Conservation (phyloP, 2,113 vertebrate genomes). For the Scomber japonicus region DNA sequence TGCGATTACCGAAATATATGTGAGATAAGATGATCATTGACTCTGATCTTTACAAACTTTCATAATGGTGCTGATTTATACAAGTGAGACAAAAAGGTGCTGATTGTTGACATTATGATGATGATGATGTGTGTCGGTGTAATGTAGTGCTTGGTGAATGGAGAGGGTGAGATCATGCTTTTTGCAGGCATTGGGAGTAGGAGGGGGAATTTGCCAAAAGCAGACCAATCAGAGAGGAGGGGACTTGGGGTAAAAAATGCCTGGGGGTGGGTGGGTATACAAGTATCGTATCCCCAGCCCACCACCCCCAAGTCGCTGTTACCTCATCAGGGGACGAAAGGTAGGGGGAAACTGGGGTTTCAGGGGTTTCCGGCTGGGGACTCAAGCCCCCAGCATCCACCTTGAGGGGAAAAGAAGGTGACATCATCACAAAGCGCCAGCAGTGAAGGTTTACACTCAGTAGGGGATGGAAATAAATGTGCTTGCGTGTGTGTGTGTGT, state of each 20-base stretch:
- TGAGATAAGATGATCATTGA: background rate
- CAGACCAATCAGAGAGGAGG: slow-evolving; percentile 34
- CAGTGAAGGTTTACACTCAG: slow-evolving; percentile 50
- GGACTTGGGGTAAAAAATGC: slow-evolving; percentile 3
- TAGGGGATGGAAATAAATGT: background rate
- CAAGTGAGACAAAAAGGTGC: background rate
- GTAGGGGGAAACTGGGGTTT: slow-evolving; percentile 79
- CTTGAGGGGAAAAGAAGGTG: slow-evolving; percentile 81
- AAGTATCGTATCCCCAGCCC: slow-evolving; percentile 57
- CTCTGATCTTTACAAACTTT: slow-evolving; percentile 10
- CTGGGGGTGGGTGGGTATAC: slow-evolving; percentile 17
- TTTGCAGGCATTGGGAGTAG: slow-evolving; percentile 47
- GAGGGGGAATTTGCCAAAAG: slow-evolving; percentile 33
- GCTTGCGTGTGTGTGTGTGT: background rate
- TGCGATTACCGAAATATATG: slow-evolving; percentile 6
- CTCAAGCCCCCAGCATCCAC: slow-evolving; percentile 83
- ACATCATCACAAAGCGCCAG: slow-evolving; percentile 73
- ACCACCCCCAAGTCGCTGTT: slow-evolving; percentile 63
- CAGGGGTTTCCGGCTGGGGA: slow-evolving; percentile 79
- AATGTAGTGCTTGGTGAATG: slow-evolving; percentile 12
- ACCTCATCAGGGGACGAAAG: slow-evolving; percentile 84
- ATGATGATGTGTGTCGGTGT: background rate
- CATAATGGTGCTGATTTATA: slow-evolving; percentile 51
- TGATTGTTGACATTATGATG: slow-evolving; percentile 40
- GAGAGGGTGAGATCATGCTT: slow-evolving; percentile 65